Conservation (phyloP, 2,888 invertebrate genomes). For the Entomobrya proxima region DNA sequence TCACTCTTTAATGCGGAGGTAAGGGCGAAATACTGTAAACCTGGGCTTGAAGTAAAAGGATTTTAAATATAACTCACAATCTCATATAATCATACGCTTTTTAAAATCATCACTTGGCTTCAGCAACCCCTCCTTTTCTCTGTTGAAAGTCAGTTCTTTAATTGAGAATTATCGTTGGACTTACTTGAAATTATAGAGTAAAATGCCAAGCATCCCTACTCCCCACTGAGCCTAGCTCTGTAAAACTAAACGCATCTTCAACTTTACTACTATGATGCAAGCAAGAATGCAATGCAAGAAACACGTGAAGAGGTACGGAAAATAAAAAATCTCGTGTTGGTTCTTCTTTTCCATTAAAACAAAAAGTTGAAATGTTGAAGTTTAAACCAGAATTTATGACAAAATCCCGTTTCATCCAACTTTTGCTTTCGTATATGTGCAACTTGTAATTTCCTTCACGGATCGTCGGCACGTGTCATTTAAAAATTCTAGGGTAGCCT, state of each 20-base stretch:
- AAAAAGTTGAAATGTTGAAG: slow-evolving; percentile 21
- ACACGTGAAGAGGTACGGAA: background rate
- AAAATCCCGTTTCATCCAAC: slow-evolving; percentile 13
- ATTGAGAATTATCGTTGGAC: slow-evolving; percentile 49
- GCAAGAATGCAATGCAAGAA: background rate
- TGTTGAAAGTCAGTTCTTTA: slow-evolving; percentile 24
- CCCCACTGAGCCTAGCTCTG: background rate
- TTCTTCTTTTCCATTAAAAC: background rate
- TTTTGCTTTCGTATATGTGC: background rate
- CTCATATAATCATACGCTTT: background rate
- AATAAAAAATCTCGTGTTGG: background rate
- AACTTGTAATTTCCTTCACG: too few species aligned
- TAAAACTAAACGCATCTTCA: background rate
- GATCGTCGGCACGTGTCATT: background rate
- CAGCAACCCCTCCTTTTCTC: background rate
- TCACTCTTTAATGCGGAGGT: too few species aligned
- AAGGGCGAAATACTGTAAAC: too few species aligned
- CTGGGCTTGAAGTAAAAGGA: background rate
- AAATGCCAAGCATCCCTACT: background rate
- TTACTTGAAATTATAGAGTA: slow-evolving; percentile 46
- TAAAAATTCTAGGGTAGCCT: slow-evolving; percentile 17
- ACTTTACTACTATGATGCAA: background rate
- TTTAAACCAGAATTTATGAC: slow-evolving; percentile 54
- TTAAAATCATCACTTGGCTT: background rate
- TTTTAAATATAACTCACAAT: background rate